Percentiles rank a stretch among this genome's conserved stretches.
phyloP scores from a whole-genome alignment of 2,888 invertebrate species.

The Chalcis sispes region DNA sequence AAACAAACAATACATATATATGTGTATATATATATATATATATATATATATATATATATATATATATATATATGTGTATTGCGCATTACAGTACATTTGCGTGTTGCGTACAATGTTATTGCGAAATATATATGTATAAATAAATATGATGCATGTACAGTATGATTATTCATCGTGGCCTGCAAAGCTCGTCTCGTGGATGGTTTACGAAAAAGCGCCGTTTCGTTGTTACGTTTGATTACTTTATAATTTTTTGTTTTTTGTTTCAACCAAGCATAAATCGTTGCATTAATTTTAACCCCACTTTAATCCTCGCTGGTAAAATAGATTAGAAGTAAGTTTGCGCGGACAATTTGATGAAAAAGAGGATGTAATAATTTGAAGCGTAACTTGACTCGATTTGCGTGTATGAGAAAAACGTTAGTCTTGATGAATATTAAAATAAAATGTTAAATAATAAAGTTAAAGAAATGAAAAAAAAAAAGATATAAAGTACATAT shows the following conservation, averaged over 20 bases:
- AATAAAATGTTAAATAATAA: neutral
- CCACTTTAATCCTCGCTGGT: neutral
- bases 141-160: conserved; percentile 61
- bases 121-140: no score
- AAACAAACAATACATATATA: conserved; percentile 7
- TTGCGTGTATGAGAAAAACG: conserved; percentile 9
- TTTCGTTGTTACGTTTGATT: neutral
- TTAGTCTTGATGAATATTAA: neutral
- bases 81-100: no score
- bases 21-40: conserved; percentile 22
- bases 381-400: conserved; percentile 25
- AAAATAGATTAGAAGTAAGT: conserved; percentile 18
- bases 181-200: conserved; percentile 67
- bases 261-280: no score
- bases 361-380: conserved; percentile 8
- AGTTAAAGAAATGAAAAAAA: no score
- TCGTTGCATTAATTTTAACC: neutral
- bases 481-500: no score
- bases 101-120: no score
- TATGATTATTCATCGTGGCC: conserved; percentile 72
- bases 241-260: neutral
- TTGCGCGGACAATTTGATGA: neutral
- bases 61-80: conserved; percentile 54
- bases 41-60: conserved; percentile 39
- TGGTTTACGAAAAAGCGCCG: conserved; percentile 2